These are phyloP conservation scores for Patella vulgata DNA, from an alignment of 1,140 invertebrate genomes.

Conservation along the genomic window DNA sequence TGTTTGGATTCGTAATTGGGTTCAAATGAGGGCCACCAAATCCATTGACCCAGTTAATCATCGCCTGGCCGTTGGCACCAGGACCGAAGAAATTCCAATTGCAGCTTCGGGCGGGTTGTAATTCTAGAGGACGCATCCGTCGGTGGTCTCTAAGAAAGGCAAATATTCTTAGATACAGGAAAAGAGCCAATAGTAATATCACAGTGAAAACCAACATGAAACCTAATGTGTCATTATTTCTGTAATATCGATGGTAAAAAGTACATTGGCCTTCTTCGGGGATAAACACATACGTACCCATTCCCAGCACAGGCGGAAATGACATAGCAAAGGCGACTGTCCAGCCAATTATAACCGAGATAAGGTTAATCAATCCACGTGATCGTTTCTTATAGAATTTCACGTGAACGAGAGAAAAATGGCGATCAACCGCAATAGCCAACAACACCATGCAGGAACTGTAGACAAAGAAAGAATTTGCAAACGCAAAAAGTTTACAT, in stretches of 20 bases:
- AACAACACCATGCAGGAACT: constrained; percentile 50
- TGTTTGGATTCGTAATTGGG: constrained; percentile 27
- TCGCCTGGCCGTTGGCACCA: constrained; percentile 52
- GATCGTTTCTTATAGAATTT: constrained; percentile 50
- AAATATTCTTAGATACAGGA: constrained; percentile 56
- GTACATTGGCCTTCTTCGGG: constrained; percentile 55
- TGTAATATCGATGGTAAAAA: constrained; percentile 49
- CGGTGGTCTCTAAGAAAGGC: constrained; percentile 53
- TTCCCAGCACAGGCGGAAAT: constrained; percentile 56
- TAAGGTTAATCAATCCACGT: constrained; percentile 40
- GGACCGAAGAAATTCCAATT: constrained; percentile 60
- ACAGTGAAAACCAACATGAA: constrained; percentile 50
- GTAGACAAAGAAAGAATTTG: constrained; percentile 58
- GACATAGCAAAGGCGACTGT: constrained; percentile 47
- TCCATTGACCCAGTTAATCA: constrained; percentile 58
- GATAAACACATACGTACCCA: constrained; percentile 53
- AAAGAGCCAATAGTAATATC: constrained; percentile 40
- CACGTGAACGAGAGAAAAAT: constrained; percentile 49
- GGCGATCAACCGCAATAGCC: constrained; percentile 54
- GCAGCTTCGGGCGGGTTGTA: constrained; percentile 47
- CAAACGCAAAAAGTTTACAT: constrained; percentile 56
- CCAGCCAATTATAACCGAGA: constrained; percentile 45
- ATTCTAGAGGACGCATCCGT: constrained; percentile 51
- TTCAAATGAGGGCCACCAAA: constrained; percentile 30
- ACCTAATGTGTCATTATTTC: constrained; percentile 54